A percentile compares a stretch with the other conserved stretches of the same genome.
Conservation (phyloP, 92 coral and sea anemone genomes). For the Umimayanthus kanabou region DNA sequence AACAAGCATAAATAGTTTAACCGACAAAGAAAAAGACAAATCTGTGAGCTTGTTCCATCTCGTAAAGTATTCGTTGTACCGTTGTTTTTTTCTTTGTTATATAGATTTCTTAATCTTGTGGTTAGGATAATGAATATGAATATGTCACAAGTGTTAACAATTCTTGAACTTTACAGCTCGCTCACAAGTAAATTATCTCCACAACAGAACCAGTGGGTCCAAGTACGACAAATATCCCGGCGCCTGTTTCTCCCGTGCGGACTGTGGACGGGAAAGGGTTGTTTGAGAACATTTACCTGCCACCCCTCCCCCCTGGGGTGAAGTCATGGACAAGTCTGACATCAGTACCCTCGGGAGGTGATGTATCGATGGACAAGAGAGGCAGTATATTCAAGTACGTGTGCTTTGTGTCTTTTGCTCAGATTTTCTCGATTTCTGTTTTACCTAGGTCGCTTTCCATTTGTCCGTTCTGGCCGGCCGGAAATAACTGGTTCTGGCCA, state of each 20-base stretch:
- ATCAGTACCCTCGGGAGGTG: constrained; percentile 31
- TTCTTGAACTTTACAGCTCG: not conserved
- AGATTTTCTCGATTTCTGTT: not conserved
- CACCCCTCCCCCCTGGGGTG: constrained; percentile 81
- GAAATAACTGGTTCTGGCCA: too few species aligned
- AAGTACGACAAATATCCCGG: constrained; percentile 44
- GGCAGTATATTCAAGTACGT: constrained; percentile 52
- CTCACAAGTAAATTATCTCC: not conserved
- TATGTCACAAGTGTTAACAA: not conserved
- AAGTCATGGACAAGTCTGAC: constrained; percentile 69
- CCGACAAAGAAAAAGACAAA: too few species aligned
- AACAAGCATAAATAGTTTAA: not conserved
- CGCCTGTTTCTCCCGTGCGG: constrained; percentile 73
- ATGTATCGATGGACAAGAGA: constrained; percentile 44
- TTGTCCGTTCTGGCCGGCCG: too few species aligned
- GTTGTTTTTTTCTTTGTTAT: too few species aligned
- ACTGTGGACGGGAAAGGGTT: constrained; percentile 79
- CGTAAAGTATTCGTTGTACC: too few species aligned
- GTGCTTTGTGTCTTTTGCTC: not conserved
- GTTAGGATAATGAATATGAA: too few species aligned
- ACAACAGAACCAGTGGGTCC: constrained; percentile 6
- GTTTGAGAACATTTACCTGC: constrained; percentile 86
- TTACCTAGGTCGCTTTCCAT: too few species aligned
- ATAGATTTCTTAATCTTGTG: too few species aligned
- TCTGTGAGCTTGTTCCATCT: too few species aligned